Percentiles rank a stretch among this genome's conserved stretches.
phyloP scores from a whole-genome alignment of 1,140 invertebrate species.

The Mesaphorura yosii region DNA sequence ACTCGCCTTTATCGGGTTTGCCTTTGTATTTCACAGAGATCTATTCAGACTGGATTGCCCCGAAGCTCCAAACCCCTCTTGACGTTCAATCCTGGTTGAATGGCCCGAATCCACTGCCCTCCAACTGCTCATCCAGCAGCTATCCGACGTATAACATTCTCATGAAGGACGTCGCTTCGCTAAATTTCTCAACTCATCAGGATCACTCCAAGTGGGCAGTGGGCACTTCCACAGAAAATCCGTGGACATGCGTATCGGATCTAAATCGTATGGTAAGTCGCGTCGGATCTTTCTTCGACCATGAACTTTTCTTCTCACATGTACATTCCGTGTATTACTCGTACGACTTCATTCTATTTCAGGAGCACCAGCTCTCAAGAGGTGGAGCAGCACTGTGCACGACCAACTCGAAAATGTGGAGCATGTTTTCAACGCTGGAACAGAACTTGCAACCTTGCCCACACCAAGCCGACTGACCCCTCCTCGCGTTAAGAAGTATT shows the following conservation, averaged over 20 bases:
- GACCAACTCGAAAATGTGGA: background rate
- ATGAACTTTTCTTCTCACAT: no score
- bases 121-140: constrained; percentile 44
- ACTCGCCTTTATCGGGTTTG: no score
- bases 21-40: constrained; percentile 50
- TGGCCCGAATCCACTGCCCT: constrained; percentile 56
- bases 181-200: constrained; percentile 55
- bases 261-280: constrained; percentile 73
- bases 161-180: constrained; percentile 7
- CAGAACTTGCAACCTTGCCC: background rate
- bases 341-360: no score
- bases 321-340: no score
- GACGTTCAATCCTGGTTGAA: constrained; percentile 80
- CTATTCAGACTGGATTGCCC: constrained; percentile 68
- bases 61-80: constrained; percentile 53
- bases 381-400: background rate
- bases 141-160: constrained; percentile 16
- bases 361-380: background rate
- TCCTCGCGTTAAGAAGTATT: no score
- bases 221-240: constrained; percentile 42
- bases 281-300: no score
- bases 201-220: constrained; percentile 93
- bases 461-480: background rate
- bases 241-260: constrained; percentile 80
- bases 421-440: background rate